These are phyloP conservation scores for Danio kyathit DNA, from an alignment of 2,797 vertebrate genomes.

Conservation along the genomic window DNA sequence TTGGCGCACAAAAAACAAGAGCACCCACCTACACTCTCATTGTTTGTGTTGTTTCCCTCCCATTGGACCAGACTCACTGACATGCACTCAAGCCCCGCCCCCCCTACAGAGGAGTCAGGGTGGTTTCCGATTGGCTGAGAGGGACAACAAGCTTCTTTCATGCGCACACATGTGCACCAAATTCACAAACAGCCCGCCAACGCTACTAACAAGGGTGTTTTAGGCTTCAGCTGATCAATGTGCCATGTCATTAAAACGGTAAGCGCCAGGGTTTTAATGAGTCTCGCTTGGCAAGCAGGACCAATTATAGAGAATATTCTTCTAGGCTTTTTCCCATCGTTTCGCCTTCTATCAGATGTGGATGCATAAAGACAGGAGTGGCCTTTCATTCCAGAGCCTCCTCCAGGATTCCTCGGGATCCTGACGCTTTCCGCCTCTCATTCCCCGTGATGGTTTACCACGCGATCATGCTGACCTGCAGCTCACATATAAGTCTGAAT, in stretches of 20 bases:
- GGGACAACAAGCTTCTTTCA: neutral
- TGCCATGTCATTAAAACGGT: conserved; percentile 37
- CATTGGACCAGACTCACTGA: conserved; percentile 58
- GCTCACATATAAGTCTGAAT: conserved; percentile 44
- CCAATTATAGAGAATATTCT: conserved; percentile 68
- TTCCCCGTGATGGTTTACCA: conserved; percentile 61
- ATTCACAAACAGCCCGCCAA: neutral
- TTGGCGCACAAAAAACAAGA: conserved; percentile 12
- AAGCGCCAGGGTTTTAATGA: conserved; percentile 67
- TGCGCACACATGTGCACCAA: neutral
- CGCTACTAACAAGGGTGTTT: neutral
- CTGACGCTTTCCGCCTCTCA: conserved; percentile 65
- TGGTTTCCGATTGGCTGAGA: conserved; percentile 44
- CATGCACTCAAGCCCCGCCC: conserved; percentile 30
- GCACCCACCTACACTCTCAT: conserved; percentile 35
- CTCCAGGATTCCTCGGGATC: conserved; percentile 65
- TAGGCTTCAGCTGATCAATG: conserved; percentile 35
- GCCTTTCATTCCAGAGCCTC: conserved; percentile 53
- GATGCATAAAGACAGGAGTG: conserved; percentile 39
- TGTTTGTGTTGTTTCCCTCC: conserved; percentile 26
- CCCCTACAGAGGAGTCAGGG: conserved; percentile 37
- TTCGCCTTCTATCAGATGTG: conserved; percentile 2
- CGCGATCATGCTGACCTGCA: conserved; percentile 69
- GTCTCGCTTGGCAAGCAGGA: conserved; percentile 75
- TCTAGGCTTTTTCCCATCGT: conserved; percentile 1